phyloP scores from a whole-genome alignment of 2,888 invertebrate species.

The Sepiola atlantica region DNA sequence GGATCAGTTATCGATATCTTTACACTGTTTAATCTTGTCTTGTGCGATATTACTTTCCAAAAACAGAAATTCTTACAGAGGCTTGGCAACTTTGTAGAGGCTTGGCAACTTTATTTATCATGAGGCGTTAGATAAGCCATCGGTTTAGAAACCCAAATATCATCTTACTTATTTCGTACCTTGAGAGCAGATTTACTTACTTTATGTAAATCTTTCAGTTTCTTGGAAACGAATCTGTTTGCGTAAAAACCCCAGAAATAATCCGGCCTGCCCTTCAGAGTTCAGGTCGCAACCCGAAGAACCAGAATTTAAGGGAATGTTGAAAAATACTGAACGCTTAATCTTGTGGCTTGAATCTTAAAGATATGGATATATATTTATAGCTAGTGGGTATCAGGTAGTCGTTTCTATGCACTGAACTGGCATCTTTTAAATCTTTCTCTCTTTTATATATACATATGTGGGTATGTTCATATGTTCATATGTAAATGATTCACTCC shows the following conservation, averaged over 20 bases:
- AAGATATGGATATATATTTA: neutral
- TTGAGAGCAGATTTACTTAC: neutral
- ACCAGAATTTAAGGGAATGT: neutral
- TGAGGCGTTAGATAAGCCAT: neutral
- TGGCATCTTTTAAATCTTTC: neutral
- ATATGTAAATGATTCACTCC: too few species aligned
- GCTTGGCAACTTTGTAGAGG: neutral
- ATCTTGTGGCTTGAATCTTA: neutral
- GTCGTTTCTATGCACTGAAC: neutral
- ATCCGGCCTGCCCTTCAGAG: neutral
- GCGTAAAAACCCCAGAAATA: neutral
- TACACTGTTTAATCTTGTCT: neutral
- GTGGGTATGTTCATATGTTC: too few species aligned
- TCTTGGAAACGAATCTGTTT: neutral
- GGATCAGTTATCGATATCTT: too few species aligned
- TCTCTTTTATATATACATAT: too few species aligned
- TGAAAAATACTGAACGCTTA: neutral
- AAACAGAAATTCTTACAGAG: neutral
- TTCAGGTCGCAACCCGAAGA: neutral
- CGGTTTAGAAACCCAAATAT: neutral
- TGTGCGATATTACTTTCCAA: neutral
- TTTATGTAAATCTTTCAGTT: neutral
- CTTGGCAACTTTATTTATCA: neutral
- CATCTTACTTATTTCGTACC: neutral
- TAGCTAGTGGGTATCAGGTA: neutral